Base-by-base conservation (phyloP, 2,113 vertebrate species). In the Pachycephala philippinensis region DNA sequence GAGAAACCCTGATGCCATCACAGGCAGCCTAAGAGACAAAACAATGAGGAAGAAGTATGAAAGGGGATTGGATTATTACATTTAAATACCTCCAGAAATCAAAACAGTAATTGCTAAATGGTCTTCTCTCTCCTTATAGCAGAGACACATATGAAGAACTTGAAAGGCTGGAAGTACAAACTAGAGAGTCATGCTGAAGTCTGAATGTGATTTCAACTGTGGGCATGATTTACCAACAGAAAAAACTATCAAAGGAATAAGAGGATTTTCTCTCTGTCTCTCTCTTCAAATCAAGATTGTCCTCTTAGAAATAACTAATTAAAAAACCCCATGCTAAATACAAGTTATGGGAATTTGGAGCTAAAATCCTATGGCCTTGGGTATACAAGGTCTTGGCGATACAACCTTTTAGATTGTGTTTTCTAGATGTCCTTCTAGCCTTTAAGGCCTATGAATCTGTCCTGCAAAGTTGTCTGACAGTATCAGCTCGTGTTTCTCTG, bases 291-390 rank as follows among this genome's bases (percentile, higher is more conserved):
- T 37, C 26, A 80, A 80, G 47, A 69, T 44, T 40, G 14, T 26
- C 11, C 10, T 35, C 14, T 6, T 59, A 20, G 35, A 50, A 26
- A 57, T 33, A 50, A 57, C n/a, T 37, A 30, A 49, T 28, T 15
- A 42, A 30, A 57, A 10, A 7, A 0, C 1, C 0, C 40, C 20
- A 40, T 31, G 2, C 14, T 60, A 68, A 63, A n/a, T 50, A 50
- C 18, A 79, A 52, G 11, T 52, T 64, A 69, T 45, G 27, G 7
- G 17, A 72, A 86, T 84, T 71, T 24, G 57, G 61, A 88, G 21
- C 30, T 80, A 77, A 65, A 93, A 57, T 45, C 22, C 16, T 59
- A 19, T 26, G 20, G 13, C 7, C 26, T 79, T 75, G 15, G 16
- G 7, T 37, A 3, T 50, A 57, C 7, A n/a, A 53, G 33, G 10